Percentiles rank a stretch among this genome's conserved stretches.
phyloP scores from a whole-genome alignment of 2,888 invertebrate genomes.

The Callimorpha dominula region DNA sequence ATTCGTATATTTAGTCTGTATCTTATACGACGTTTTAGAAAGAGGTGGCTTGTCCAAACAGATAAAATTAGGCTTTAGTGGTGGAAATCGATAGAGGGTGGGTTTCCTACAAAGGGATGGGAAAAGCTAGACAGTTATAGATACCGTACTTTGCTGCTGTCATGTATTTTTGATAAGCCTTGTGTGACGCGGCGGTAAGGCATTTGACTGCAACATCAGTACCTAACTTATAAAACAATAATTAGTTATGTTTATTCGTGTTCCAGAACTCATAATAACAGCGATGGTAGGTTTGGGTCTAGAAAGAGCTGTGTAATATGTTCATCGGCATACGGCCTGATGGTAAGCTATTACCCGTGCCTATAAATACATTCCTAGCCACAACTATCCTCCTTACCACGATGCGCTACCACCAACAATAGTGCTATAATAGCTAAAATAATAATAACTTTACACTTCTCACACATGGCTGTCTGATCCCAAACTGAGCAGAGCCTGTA shows the following conservation, averaged over 20 bases:
- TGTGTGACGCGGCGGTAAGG: too few species aligned
- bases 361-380: not conserved
- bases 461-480: too few species aligned
- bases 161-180: too few species aligned
- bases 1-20: not conserved
- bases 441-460: not conserved
- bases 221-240: too few species aligned
- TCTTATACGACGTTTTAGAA: slow-evolving; percentile 24
- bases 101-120: slow-evolving; percentile 61
- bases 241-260: too few species aligned
- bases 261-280: too few species aligned
- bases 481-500: too few species aligned
- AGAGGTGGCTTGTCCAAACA: slow-evolving; percentile 61
- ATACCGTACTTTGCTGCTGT: not conserved
- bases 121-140: slow-evolving; percentile 7
- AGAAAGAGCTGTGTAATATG: not conserved
- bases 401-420: too few species aligned
- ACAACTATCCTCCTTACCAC: too few species aligned
- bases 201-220: too few species aligned
- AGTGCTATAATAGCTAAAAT: too few species aligned
- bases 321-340: not conserved
- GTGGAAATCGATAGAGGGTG: slow-evolving; percentile 79
- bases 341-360: not conserved
- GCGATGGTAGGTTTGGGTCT: not conserved
- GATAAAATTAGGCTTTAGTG: slow-evolving; percentile 75